Evolutionary conservation across 1,140 invertebrate species (phyloP).

Genomic region (Plutomurus gul): DNA sequence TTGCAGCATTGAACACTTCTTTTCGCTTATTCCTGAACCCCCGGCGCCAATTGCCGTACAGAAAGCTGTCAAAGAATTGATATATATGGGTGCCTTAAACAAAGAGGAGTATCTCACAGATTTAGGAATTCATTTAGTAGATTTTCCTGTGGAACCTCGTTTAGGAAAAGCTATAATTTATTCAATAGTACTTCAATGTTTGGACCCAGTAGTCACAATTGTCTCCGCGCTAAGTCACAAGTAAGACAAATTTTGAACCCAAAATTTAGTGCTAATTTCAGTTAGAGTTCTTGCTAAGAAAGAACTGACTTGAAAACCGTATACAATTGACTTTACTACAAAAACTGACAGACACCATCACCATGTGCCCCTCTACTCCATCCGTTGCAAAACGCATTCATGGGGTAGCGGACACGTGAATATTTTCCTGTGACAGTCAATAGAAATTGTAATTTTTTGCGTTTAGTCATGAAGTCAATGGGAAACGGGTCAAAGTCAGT

Average conservation of each 20-base stretch:
- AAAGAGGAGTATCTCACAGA: conserved; percentile 82
- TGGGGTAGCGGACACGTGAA: no score
- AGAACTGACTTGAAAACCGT: no score
- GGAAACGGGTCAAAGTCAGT: no score
- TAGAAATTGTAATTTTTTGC: background rate
- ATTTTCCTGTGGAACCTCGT: conserved; percentile 88
- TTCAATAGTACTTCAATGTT: conserved; percentile 71
- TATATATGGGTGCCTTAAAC: conserved; percentile 81
- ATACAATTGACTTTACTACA: no score
- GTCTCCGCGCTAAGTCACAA: conserved; percentile 82
- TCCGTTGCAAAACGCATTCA: no score
- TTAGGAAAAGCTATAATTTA: conserved; percentile 46
- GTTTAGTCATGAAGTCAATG: background rate
- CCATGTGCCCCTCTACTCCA: no score
- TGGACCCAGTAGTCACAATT: conserved; percentile 92
- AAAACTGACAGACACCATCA: no score
- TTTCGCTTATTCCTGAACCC: conserved; percentile 80
- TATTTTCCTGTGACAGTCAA: background rate
- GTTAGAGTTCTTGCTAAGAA: no score
- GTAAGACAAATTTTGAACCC: conserved; percentile 62
- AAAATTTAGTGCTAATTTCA: no score
- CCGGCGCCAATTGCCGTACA: conserved; percentile 76
- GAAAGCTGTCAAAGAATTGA: conserved; percentile 75
- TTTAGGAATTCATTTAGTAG: conserved; percentile 82
- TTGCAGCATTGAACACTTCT: conserved; percentile 78